Evolutionary conservation across 2,797 vertebrate species (phyloP), one percentile per base, ranked within the genome.

Genomic region (Tangara arthus): DNA sequence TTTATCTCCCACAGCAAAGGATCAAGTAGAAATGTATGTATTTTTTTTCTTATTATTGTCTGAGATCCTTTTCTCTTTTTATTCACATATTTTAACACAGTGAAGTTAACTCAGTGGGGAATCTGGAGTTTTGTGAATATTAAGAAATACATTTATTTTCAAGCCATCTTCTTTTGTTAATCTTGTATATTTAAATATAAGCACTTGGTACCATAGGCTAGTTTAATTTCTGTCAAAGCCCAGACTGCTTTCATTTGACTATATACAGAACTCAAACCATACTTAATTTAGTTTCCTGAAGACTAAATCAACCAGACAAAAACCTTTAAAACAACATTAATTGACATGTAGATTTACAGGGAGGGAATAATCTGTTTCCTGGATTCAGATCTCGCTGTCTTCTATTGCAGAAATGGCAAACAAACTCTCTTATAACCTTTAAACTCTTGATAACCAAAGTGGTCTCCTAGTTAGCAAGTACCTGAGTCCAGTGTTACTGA

Each of bases 1-100:
- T 89, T 98, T 99, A 95, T 99, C 99, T 94, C 99, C 98, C 88
- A 98, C 99, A 97, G 98, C 98, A 94, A 99, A 99, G 98, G 99
- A 99, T 98, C 99, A 99, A 98, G 99, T 99, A 98, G 99, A 99
- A 98, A 99, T 99, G 99, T 99, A 99, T 96, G 99, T 96, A 66
- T 66, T 57, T 53, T 30, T n/a, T 80, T 83, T 47, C 3, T 64
- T 90, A 4, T 42, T 87, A 52, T 70, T 76, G 19, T 82, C 35
- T 75, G 32, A 83, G 15, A 61, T 14, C 11, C 24, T 92, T 90
- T 90, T 55, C 9, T 94, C 7, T 73, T 52, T 68, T 82, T 93
- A 57, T 14, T 78, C 10, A 5, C 1, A 0, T 72, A 37, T 76
- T 94, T 88, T 76, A 57, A 57, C 37, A 57, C 8, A 42, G 5